Evolutionary conservation across 2,888 invertebrate genomes (phyloP).

Genomic region (Bimastos eiseni): DNA sequence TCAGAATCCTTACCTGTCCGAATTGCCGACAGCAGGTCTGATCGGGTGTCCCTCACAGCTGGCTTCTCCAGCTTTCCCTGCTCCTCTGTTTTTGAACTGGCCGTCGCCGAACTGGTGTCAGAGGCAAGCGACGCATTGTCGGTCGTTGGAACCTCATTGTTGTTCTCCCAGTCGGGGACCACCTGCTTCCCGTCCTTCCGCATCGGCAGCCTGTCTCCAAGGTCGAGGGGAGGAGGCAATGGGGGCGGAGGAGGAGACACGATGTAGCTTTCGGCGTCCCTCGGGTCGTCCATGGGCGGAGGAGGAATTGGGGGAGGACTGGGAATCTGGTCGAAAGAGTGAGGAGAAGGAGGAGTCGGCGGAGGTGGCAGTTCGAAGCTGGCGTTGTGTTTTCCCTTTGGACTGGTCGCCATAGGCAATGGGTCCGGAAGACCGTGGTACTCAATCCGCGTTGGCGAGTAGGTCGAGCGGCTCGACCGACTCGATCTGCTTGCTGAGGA

Average conservation of each 20-base stretch:
- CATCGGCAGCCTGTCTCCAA: background rate
- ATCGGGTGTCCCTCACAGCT: conserved; percentile 73
- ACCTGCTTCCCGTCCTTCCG: background rate
- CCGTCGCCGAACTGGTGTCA: conserved; percentile 50
- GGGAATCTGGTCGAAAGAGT: conserved; percentile 37
- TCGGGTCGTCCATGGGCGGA: conserved; percentile 27
- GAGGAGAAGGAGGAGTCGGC: conserved; percentile 40
- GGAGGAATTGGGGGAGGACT: conserved; percentile 51
- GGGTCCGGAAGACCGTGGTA: background rate
- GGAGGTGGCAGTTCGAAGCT: conserved; percentile 43
- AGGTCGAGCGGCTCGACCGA: background rate
- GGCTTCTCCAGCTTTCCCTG: conserved; percentile 36
- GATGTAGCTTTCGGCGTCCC: background rate
- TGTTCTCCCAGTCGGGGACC: background rate
- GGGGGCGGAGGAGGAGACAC: conserved; percentile 30
- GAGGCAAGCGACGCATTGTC: conserved; percentile 52
- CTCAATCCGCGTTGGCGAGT: background rate
- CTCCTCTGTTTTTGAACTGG: conserved; percentile 42
- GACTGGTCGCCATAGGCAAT: background rate
- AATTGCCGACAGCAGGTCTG: conserved; percentile 90
- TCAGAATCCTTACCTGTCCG: conserved; percentile 74
- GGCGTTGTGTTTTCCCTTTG: conserved; percentile 29
- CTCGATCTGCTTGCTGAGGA: background rate
- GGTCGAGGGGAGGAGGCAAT: background rate
- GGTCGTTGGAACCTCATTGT: background rate